Evolutionary conservation across 2,888 invertebrate species (phyloP).

Genomic region (Itoplectis maculator): DNA sequence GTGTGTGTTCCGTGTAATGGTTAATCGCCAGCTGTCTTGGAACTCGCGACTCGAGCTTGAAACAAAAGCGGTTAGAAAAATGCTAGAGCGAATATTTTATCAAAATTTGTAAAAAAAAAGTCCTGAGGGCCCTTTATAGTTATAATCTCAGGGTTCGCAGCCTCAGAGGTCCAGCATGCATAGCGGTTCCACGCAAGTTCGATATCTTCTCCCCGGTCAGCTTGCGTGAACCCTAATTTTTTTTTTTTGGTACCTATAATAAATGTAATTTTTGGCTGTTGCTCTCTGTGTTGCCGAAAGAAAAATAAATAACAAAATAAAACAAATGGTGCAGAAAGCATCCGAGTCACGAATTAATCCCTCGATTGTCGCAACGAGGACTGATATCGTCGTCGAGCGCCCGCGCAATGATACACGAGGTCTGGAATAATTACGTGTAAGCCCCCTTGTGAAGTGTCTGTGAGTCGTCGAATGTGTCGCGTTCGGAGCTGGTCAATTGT

Average conservation of each 20-base stretch:
- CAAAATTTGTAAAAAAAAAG: background rate
- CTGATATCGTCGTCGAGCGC: conserved; percentile 16
- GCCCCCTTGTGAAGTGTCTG: conserved; percentile 42
- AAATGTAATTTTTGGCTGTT: conserved; percentile 12
- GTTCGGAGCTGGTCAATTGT: conserved; percentile 4
- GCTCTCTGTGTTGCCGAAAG: conserved; percentile 27
- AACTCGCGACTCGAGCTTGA: conserved; percentile 19
- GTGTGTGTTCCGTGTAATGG: conserved; percentile 12
- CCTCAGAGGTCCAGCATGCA: conserved; percentile 37
- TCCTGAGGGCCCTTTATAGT: conserved; percentile 7
- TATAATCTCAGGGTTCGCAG: background rate
- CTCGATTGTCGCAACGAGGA: conserved; percentile 34
- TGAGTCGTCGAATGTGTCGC: conserved; percentile 37
- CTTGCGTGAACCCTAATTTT: conserved; percentile 18
- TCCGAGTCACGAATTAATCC: conserved; percentile 32
- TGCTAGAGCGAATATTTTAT: background rate
- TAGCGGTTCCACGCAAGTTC: conserved; percentile 22
- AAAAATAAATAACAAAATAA: conserved; percentile 12
- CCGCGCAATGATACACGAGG: conserved; percentile 42
- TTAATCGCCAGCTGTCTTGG: conserved; percentile 20
- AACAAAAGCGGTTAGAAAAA: conserved; percentile 16
- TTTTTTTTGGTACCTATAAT: conserved; percentile 36
- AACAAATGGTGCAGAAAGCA: conserved; percentile 11
- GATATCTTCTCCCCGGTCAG: background rate
- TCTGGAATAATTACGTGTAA: conserved; percentile 36